Evolutionary conservation across 1,140 invertebrate genomes (phyloP), one percentile per base, ranked within the genome.

Genomic region (Drosophila bifasciata): DNA sequence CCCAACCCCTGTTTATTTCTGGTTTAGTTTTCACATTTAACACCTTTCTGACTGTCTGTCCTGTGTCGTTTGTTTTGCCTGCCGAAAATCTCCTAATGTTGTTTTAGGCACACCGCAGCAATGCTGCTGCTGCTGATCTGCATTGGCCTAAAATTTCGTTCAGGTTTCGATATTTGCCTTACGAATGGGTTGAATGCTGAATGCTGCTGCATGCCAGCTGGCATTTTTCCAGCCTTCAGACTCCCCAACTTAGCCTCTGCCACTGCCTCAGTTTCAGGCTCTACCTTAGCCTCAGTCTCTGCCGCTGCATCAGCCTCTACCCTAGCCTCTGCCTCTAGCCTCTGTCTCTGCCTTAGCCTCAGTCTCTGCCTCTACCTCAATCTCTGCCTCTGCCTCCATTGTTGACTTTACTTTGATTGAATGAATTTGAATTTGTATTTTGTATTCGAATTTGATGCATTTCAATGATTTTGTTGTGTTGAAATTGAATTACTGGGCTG

Each of bases 81-180:
- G 28, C 28, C 36, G 36, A 60, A 60, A 36, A 51, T 66, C 28
- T 50, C 44, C 64, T 50, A 79, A 74, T 85, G 81, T 86, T 86
- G 74, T 86, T 86, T 86, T 86, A 86, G 81, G 81, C 50, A 19
- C 68, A 81, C 64, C 74, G 73, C 79, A 75, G 73, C 79, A 75
- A 59, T 45, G 52, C 56, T 39, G 68, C 19, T 50, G 56, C 21
- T 36, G 17, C 49, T 9, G 49, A 60, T 2, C 19, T 39, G n/a
- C n/a, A n/a, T n/a, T n/a, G n/a, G n/a, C n/a, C 48, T 36, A 11
- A 36, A 64, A 51, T 44, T 25, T 8, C 25, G 25, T 28, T 28
- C 7, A 21, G 55, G 6, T 55, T 49, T 59, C 52, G 9, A n/a
- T 40, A 32, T 11, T 28, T 32, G 32, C 32, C 32, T 2, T 36